Evolutionary conservation across 2,888 invertebrate species (phyloP).

Genomic region (Creontiades dilutus): DNA sequence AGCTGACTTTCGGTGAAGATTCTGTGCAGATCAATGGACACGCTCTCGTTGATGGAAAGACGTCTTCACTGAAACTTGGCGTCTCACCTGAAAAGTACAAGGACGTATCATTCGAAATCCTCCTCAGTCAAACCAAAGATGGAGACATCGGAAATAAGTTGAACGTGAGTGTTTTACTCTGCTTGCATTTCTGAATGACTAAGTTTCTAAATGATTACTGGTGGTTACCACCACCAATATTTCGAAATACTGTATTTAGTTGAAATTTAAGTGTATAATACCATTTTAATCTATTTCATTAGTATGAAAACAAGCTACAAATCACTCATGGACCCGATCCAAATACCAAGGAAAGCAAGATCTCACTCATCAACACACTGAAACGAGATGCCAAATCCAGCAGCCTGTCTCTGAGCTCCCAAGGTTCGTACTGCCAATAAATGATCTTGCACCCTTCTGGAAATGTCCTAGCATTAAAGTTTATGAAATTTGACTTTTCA

Average conservation of each 20-base stretch:
- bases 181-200: not conserved
- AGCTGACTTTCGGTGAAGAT: constrained; percentile 72
- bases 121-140: constrained; percentile 47
- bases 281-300: not conserved
- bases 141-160: constrained; percentile 62
- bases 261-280: too few relatives aligned
- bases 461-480: too few relatives aligned
- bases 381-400: constrained; percentile 61
- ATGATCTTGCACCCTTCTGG: too few relatives aligned
- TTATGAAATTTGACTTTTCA: too few relatives aligned
- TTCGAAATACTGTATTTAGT: too few relatives aligned
- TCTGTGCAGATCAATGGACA: constrained; percentile 68
- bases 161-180: constrained; percentile 10
- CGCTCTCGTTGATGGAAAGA: constrained; percentile 44
- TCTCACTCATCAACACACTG: constrained; percentile 78
- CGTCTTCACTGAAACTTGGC: constrained; percentile 55
- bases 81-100: constrained; percentile 83
- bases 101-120: constrained; percentile 78
- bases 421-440: constrained; percentile 39
- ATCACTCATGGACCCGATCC: constrained; percentile 84
- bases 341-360: constrained; percentile 81
- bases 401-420: constrained; percentile 42
- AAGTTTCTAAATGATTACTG: not conserved
- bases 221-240: too few relatives aligned
- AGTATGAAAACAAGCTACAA: constrained; percentile 80